phyloP scores from a whole-genome alignment of 2,113 vertebrate species.

The Corynorhinus townsendii region DNA sequence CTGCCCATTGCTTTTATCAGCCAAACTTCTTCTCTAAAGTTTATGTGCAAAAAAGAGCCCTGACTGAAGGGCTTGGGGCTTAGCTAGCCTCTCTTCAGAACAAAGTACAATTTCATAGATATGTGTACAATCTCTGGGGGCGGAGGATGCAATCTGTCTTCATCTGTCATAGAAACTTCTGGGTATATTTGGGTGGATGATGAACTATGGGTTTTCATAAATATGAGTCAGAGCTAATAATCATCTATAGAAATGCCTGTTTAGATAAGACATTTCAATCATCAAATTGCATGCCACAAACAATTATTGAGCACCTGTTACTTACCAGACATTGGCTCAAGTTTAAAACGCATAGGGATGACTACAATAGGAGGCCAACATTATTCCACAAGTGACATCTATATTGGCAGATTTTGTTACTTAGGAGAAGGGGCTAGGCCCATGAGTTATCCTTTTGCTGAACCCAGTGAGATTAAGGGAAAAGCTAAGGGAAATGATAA shows the following conservation, averaged over 20 bases:
- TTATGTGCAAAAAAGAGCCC: background rate
- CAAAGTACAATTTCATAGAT: background rate
- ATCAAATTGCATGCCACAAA: background rate
- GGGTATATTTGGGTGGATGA: background rate
- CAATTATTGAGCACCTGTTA: background rate
- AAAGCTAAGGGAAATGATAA: background rate
- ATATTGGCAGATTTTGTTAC: background rate
- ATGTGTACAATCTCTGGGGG: background rate
- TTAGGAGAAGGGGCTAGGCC: background rate
- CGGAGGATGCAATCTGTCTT: background rate
- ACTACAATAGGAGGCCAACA: background rate
- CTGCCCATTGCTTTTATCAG: background rate
- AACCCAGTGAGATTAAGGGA: background rate
- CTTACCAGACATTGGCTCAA: background rate
- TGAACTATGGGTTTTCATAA: background rate
- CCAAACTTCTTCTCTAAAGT: background rate
- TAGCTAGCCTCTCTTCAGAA: background rate
- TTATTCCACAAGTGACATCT: background rate
- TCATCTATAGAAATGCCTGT: background rate
- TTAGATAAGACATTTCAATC: background rate
- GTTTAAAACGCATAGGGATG: background rate
- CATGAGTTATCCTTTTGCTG: background rate
- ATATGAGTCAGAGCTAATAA: background rate
- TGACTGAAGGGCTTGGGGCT: background rate
- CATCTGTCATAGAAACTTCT: background rate